Conservation (phyloP, 2,113 vertebrate species). For the Chrysemys picta region DNA sequence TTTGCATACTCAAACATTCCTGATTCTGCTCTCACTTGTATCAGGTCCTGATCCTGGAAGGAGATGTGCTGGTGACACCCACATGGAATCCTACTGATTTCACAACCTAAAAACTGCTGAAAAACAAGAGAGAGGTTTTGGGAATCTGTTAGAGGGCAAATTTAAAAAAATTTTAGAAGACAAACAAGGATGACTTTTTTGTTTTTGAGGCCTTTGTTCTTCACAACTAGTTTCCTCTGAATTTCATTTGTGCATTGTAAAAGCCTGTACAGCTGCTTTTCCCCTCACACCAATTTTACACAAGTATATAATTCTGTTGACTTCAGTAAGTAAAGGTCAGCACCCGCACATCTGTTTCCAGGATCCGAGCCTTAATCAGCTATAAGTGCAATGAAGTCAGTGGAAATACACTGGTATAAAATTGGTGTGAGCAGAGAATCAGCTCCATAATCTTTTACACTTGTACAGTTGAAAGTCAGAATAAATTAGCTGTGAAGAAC, state of each 20-base stretch:
- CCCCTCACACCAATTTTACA: slow-evolving; percentile 16
- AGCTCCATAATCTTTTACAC: slow-evolving; percentile 5
- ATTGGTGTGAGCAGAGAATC: slow-evolving; percentile 17
- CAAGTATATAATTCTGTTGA: background rate
- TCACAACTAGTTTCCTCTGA: slow-evolving; percentile 1
- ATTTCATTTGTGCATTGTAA: background rate
- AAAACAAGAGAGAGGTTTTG: rapidly evolving
- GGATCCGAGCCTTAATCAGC: slow-evolving; percentile 32
- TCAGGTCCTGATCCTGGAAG: background rate
- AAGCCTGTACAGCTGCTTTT: background rate
- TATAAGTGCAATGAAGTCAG: slow-evolving; percentile 46
- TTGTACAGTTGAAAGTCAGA: slow-evolving; percentile 37
- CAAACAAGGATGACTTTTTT: background rate
- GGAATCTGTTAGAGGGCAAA: background rate
- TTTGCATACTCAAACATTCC: background rate
- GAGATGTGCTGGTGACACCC: rapidly evolving
- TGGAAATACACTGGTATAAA: slow-evolving; percentile 27
- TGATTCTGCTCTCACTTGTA: background rate
- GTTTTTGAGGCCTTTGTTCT: slow-evolving; percentile 5
- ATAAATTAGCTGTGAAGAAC: background rate
- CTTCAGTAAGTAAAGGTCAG: slow-evolving; percentile 7
- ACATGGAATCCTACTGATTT: background rate
- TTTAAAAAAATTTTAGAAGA: background rate
- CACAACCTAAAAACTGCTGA: background rate
- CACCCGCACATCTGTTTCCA: background rate